phyloP scores from a whole-genome alignment of 2,113 vertebrate genomes.

The Oenanthe melanoleuca region DNA sequence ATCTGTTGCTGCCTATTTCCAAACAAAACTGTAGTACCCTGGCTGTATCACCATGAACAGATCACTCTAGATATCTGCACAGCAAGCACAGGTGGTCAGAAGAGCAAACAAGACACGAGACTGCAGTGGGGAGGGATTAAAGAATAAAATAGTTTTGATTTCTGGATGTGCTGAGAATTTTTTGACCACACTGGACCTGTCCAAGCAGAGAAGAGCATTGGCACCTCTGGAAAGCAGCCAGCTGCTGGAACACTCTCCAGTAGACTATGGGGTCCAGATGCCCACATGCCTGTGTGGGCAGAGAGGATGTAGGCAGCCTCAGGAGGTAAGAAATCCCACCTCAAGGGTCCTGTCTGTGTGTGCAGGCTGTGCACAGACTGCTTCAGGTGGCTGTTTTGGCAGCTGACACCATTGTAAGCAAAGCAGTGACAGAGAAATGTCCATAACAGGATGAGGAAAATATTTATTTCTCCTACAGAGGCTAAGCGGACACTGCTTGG shows the following conservation, averaged over 20 bases:
- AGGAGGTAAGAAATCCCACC: neutral
- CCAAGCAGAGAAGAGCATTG: neutral
- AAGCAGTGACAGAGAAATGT: neutral
- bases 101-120: neutral
- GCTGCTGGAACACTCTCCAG: neutral
- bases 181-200: neutral
- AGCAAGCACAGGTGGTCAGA: neutral
- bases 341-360: neutral
- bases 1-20: neutral
- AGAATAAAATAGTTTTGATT: neutral
- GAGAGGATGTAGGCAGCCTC: rapidly evolving
- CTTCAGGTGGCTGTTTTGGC: neutral
- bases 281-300: neutral
- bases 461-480: neutral
- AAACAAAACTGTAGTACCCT: neutral
- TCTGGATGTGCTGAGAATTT: neutral
- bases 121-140: neutral
- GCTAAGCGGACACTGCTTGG: neutral
- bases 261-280: rapidly evolving
- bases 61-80: neutral
- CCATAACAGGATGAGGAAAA: neutral
- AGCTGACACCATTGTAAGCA: neutral
- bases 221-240: neutral
- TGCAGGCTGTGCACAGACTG: neutral
- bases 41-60: neutral